Conservation (phyloP, 2,888 invertebrate species). For the Crioceris asparagi region DNA sequence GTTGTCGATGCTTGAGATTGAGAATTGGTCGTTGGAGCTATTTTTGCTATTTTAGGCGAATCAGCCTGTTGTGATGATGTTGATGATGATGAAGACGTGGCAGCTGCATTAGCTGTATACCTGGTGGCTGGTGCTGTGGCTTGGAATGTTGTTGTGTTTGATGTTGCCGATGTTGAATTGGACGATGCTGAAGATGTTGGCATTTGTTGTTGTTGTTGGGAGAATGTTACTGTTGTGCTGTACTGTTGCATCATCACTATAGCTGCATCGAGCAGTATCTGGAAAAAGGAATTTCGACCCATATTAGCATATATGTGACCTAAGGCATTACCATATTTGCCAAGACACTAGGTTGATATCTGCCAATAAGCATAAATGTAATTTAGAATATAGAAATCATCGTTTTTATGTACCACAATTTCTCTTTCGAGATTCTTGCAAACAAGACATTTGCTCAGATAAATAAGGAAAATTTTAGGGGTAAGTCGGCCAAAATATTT, state of each 20-base stretch:
- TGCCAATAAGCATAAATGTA: too few relatives aligned
- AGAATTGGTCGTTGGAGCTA: constrained; percentile 12
- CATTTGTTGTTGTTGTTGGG: constrained; percentile 25
- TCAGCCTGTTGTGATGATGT: constrained; percentile 5
- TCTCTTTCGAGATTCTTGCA: too few relatives aligned
- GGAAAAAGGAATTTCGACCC: too few relatives aligned
- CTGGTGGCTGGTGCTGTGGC: neutral
- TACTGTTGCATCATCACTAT: constrained; percentile 93
- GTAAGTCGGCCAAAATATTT: too few relatives aligned
- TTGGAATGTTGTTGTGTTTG: neutral
- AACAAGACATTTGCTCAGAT: too few relatives aligned
- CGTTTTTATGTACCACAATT: too few relatives aligned
- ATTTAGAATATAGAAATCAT: too few relatives aligned
- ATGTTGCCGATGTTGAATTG: neutral
- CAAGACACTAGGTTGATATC: too few relatives aligned
- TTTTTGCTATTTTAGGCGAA: constrained; percentile 13
- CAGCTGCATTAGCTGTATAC: neutral
- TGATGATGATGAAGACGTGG: neutral
- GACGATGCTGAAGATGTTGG: constrained; percentile 31
- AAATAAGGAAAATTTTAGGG: too few relatives aligned
- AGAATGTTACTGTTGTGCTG: constrained; percentile 51
- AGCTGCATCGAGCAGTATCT: constrained; percentile 82
- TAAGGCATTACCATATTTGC: too few relatives aligned
- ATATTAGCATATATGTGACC: too few relatives aligned
- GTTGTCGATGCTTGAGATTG: constrained; percentile 7